A percentile compares a stretch with the other conserved stretches of the same genome.
Conservation (phyloP, 1,140 invertebrate species). For the Scylla paramamosain region DNA sequence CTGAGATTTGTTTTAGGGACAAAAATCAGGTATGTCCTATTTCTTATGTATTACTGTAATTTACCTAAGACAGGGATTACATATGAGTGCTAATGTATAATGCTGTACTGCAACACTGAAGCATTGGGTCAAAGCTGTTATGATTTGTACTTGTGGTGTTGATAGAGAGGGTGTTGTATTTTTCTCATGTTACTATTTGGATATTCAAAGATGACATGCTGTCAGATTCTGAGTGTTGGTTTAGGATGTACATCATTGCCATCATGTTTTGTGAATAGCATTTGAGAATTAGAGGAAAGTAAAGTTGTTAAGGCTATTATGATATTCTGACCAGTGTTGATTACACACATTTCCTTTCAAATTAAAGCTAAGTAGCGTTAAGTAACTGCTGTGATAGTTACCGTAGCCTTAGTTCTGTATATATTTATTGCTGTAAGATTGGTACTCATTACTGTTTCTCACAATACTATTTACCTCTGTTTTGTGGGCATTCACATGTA, state of each 20-base stretch:
- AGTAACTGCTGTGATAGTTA: constrained; percentile 23
- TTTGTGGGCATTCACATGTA: background rate
- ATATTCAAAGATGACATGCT: too few relatives aligned
- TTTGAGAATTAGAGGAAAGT: background rate
- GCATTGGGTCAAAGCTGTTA: background rate
- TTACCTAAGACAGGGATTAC: background rate
- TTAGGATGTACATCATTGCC: background rate
- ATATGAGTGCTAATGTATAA: background rate
- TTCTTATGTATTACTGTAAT: background rate
- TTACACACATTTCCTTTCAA: background rate
- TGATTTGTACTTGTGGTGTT: background rate
- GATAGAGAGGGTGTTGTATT: background rate
- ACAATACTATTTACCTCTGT: background rate
- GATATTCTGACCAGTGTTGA: background rate
- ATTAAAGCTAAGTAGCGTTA: background rate
- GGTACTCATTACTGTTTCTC: background rate
- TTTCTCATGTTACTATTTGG: background rate
- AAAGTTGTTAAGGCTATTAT: background rate
- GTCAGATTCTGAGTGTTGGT: background rate
- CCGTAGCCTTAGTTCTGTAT: background rate
- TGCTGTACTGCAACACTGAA: too few relatives aligned
- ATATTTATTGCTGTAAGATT: background rate
- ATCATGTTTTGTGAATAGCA: background rate
- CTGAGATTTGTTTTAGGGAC: too few relatives aligned
- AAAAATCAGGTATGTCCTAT: too few relatives aligned